Conservation (phyloP, 2,888 invertebrate genomes). For the Steinernema scapterisci region DNA sequence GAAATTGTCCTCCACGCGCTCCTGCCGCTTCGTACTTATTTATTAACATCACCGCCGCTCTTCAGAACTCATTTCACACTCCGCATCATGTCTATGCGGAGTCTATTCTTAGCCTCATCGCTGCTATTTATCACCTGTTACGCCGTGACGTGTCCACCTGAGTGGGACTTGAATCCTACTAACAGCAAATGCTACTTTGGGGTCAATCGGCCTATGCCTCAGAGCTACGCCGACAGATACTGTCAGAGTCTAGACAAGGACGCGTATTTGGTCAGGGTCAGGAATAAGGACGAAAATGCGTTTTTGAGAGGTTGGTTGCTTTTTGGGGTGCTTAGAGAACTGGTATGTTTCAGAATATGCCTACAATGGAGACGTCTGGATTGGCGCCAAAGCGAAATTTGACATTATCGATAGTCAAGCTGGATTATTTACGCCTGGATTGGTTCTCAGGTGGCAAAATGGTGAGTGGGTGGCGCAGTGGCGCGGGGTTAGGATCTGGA, state of each 20-base stretch:
- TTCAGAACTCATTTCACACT: constrained; percentile 13
- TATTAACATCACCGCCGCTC: background rate
- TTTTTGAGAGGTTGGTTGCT: constrained; percentile 42
- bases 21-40: background rate
- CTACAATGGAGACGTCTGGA: constrained; percentile 43
- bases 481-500: too few species aligned
- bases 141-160: constrained; percentile 31
- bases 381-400: constrained; percentile 54
- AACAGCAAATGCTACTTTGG: constrained; percentile 46
- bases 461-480: too few species aligned
- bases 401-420: constrained; percentile 55
- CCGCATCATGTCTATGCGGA: background rate
- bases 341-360: constrained; percentile 33
- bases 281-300: constrained; percentile 52
- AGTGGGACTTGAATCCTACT: constrained; percentile 35
- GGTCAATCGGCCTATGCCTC: constrained; percentile 45
- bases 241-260: constrained; percentile 44
- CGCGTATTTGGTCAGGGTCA: constrained; percentile 48
- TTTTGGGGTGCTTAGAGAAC: background rate
- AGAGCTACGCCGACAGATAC: constrained; percentile 47
- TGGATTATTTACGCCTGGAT: constrained; percentile 55
- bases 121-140: background rate
- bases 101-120: constrained; percentile 22
- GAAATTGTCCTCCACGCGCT: constrained; percentile 10
- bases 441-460: constrained; percentile 56